Evolutionary conservation across 2,113 vertebrate species (phyloP).

Genomic region (Trochalopteron elliotii): DNA sequence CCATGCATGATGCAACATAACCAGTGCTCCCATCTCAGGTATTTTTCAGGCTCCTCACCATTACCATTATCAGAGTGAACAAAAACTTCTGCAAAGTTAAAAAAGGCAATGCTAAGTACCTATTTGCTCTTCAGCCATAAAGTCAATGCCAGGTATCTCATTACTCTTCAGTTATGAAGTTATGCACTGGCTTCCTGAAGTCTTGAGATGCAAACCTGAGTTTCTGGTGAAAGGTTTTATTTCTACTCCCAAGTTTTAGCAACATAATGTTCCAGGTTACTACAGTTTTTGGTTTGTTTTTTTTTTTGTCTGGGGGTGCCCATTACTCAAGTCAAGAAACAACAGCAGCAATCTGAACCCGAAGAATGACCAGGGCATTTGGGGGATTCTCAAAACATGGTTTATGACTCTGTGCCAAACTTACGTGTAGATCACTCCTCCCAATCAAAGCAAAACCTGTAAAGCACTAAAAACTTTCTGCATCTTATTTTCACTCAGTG

Average conservation of each 20-base stretch:
- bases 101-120: neutral
- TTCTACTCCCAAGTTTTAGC: neutral
- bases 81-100: neutral
- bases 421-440: rapidly evolving
- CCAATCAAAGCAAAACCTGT: neutral
- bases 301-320: neutral
- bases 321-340: neutral
- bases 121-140: neutral
- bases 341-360: neutral
- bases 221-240: neutral
- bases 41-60: neutral
- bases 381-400: neutral
- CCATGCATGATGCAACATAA: neutral
- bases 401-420: neutral
- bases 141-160: neutral
- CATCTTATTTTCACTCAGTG: neutral
- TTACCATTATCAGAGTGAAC: neutral
- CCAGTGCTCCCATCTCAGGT: neutral
- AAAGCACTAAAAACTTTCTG: neutral
- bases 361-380: neutral
- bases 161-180: neutral
- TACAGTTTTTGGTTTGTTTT: too few species aligned
- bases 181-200: neutral
- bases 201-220: neutral
- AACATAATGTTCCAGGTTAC: neutral